phyloP scores from a whole-genome alignment of 2,888 invertebrate species.

The Xestobium rufovillosum region DNA sequence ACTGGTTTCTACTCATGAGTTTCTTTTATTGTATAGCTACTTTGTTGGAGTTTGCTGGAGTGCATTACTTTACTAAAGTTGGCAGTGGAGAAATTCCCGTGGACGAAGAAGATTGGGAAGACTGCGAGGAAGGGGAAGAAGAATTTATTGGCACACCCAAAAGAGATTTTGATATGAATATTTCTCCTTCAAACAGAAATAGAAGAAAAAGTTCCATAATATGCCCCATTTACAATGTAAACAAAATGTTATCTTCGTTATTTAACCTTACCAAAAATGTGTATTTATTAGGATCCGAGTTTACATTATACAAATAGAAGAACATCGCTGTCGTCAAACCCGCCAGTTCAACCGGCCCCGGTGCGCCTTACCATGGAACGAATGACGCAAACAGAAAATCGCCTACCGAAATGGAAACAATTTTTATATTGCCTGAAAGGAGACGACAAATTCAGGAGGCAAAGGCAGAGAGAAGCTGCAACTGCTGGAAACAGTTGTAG shows the following conservation, averaged over 20 bases:
- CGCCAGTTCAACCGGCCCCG: slow-evolving; percentile 49
- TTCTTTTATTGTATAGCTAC: slow-evolving; percentile 91
- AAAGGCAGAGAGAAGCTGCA: slow-evolving; percentile 68
- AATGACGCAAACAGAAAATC: slow-evolving; percentile 73
- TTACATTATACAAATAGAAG: slow-evolving; percentile 39
- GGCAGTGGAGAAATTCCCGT: slow-evolving; percentile 78
- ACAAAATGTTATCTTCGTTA: no score
- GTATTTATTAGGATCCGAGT: slow-evolving; percentile 43
- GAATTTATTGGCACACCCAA: slow-evolving; percentile 43
- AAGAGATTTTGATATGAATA: slow-evolving; percentile 32
- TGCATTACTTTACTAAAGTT: slow-evolving; percentile 91
- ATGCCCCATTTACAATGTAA: slow-evolving; percentile 58
- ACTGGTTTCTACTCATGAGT: slow-evolving; percentile 89
- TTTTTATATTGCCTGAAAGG: slow-evolving; percentile 74
- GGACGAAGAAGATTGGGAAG: slow-evolving; percentile 78
- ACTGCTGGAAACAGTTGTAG: slow-evolving; percentile 35
- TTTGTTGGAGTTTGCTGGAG: slow-evolving; percentile 88
- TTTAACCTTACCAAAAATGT: no score
- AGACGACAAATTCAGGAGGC: slow-evolving; percentile 66
- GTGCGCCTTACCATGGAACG: slow-evolving; percentile 52
- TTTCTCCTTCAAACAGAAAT: slow-evolving; percentile 29
- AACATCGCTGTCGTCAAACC: slow-evolving; percentile 29
- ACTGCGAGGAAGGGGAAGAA: slow-evolving; percentile 52
- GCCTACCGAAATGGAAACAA: slow-evolving; percentile 70
- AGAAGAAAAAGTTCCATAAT: slow-evolving; percentile 52